phyloP scores from a whole-genome alignment of 2,797 vertebrate species.

The Neomorphus geoffroyi region DNA sequence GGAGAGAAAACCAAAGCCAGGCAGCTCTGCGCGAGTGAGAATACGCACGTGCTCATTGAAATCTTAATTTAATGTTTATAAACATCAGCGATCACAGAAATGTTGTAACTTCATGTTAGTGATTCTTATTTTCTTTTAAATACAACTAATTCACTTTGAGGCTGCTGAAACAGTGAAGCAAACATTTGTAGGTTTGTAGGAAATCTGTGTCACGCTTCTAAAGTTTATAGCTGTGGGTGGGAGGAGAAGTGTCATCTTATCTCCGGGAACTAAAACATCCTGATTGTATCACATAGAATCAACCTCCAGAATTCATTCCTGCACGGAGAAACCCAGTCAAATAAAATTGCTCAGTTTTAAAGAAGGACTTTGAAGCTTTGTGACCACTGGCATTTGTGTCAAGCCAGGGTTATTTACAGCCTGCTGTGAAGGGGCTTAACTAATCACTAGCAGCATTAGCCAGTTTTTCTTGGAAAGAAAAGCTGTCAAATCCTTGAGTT shows the following conservation, averaged over 20 bases:
- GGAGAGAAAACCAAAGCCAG: not conserved
- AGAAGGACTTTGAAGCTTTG: slow-evolving; percentile 22
- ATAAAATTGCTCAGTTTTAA: not conserved
- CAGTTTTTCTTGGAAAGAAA: not conserved
- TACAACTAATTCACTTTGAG: not conserved
- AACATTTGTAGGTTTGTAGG: slow-evolving; percentile 52
- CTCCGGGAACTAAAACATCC: slow-evolving; percentile 57
- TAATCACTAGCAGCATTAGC: not conserved
- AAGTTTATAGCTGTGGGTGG: slow-evolving; percentile 52
- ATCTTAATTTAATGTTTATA: not conserved
- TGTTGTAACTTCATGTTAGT: not conserved
- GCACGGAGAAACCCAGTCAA: not conserved
- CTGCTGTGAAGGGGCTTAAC: not conserved
- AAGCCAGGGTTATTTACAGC: slow-evolving; percentile 26
- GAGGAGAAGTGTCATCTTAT: slow-evolving; percentile 58
- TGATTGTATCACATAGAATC: slow-evolving; percentile 55
- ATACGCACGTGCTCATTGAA: not conserved
- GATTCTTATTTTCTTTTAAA: not conserved
- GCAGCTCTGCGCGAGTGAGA: not conserved
- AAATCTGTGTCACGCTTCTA: slow-evolving; percentile 38
- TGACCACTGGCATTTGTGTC: slow-evolving; percentile 45
- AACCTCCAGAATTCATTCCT: slow-evolving; percentile 7
- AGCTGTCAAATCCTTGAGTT: not conserved
- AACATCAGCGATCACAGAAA: not conserved
- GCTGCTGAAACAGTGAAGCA: not conserved